Conservation (phyloP, 64 coral and sea anemone genomes). For the Anthopleura sola region DNA sequence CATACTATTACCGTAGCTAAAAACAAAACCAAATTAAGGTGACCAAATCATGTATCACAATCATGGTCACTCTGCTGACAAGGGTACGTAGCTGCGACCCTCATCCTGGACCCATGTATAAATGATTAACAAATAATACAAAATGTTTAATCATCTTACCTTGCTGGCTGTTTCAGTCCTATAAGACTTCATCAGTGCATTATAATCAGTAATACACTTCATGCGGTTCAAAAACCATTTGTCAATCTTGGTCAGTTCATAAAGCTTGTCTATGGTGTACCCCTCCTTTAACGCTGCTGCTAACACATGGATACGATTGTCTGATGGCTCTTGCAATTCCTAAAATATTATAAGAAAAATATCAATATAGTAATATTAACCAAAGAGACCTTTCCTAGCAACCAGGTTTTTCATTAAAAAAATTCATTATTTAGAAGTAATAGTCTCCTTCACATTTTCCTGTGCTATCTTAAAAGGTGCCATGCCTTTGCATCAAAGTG, state of each 20-base stretch:
- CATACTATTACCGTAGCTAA: no score
- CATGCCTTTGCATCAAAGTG: no score
- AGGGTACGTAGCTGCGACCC: no score
- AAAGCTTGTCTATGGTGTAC: conserved; percentile 76
- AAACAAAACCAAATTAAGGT: no score
- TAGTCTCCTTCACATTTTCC: no score
- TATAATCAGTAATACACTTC: conserved; percentile 94
- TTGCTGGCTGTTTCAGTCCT: conserved; percentile 2
- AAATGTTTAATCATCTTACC: not conserved
- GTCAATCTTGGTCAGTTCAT: conserved; percentile 94
- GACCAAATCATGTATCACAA: no score
- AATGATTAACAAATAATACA: not conserved
- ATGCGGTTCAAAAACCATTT: conserved; percentile 85
- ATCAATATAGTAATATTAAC: no score
- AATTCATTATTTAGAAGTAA: no score
- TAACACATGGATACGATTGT: conserved; percentile 90
- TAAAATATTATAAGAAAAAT: not conserved
- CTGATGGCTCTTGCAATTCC: conserved; percentile 92
- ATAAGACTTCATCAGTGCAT: conserved; percentile 58
- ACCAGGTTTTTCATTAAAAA: no score
- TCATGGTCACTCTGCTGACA: no score
- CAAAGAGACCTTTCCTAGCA: no score
- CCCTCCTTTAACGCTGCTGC: conserved; percentile 85
- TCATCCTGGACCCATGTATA: not conserved
- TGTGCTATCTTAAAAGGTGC: no score